These are phyloP conservation scores for Festucalex cinctus DNA, from an alignment of 2,113 vertebrate genomes.

Conservation along the genomic window DNA sequence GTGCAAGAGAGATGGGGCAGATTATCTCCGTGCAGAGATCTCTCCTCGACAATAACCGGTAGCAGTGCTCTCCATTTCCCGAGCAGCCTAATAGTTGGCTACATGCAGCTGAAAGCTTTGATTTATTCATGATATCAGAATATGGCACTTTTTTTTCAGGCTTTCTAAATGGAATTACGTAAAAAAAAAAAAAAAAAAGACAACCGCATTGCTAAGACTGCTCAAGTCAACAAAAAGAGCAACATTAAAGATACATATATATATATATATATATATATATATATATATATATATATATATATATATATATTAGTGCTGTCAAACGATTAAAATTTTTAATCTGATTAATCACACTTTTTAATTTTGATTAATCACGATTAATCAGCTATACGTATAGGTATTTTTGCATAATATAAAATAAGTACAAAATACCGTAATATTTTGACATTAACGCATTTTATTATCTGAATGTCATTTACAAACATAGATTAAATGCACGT, in stretches of 20 bases:
- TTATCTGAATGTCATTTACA: too few relatives aligned
- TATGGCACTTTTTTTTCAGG: conserved; percentile 40
- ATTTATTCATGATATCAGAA: conserved; percentile 60
- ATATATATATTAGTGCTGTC: too few relatives aligned
- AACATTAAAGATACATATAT: conserved; percentile 14
- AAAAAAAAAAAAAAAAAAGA: conserved; percentile 16
- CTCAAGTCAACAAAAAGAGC: conserved; percentile 25
- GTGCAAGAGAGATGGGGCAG: conserved; percentile 51
- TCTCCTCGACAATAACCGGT: conserved; percentile 35
- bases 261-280: too few relatives aligned
- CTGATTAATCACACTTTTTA: too few relatives aligned
- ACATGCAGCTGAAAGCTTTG: conserved; percentile 50
- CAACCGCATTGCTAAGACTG: conserved; percentile 38
- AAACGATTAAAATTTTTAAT: too few relatives aligned
- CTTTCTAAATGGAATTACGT: conserved; percentile 50
- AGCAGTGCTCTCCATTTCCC: conserved; percentile 36
- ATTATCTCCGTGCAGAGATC: conserved; percentile 56
- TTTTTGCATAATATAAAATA: too few relatives aligned
- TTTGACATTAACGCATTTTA: too few relatives aligned
- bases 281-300: too few relatives aligned
- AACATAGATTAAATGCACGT: too few relatives aligned
- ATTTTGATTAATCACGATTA: too few relatives aligned
- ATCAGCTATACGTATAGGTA: too few relatives aligned
- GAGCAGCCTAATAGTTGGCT: conserved; percentile 37
- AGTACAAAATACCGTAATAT: too few relatives aligned